Percentiles rank a stretch among this genome's conserved stretches.
phyloP scores from a whole-genome alignment of 1,140 invertebrate species.

The Platyscapa corneri region DNA sequence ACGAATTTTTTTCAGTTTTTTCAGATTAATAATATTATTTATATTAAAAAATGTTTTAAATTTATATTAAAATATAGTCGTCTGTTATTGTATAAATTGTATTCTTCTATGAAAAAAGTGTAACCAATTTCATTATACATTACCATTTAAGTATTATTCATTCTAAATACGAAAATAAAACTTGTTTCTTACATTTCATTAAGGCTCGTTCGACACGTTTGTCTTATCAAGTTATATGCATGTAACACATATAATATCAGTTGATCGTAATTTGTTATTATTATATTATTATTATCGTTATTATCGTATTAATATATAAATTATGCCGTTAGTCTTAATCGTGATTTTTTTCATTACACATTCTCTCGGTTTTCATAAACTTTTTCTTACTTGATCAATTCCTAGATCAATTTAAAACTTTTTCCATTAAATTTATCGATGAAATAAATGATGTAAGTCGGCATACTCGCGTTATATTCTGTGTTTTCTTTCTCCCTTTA shows the following conservation, averaged over 20 bases:
- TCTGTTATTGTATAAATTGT: too few species aligned
- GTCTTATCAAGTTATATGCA: neutral
- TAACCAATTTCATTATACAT: conserved; percentile 3
- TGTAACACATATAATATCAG: neutral
- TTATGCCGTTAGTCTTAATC: conserved; percentile 53
- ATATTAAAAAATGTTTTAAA: too few species aligned
- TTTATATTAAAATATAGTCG: too few species aligned
- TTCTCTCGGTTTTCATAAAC: neutral
- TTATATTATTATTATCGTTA: too few species aligned
- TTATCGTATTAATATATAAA: conserved; percentile 57
- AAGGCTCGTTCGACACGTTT: conserved; percentile 14
- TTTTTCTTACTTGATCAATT: neutral
- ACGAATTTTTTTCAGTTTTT: too few species aligned
- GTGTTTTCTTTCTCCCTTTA: too few species aligned
- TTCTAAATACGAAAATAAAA: neutral
- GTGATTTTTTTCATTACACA: conserved; percentile 36
- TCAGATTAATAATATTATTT: too few species aligned
- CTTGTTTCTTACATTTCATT: conserved; percentile 21
- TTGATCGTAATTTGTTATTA: too few species aligned
- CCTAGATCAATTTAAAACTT: neutral
- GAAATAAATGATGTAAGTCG: neutral
- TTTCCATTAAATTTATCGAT: conserved; percentile 22
- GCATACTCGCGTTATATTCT: neutral
- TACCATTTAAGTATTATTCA: conserved; percentile 1
- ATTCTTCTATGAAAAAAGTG: neutral